Conservation (phyloP, 2,888 invertebrate species). For the Brachynemurus nebulosus region DNA sequence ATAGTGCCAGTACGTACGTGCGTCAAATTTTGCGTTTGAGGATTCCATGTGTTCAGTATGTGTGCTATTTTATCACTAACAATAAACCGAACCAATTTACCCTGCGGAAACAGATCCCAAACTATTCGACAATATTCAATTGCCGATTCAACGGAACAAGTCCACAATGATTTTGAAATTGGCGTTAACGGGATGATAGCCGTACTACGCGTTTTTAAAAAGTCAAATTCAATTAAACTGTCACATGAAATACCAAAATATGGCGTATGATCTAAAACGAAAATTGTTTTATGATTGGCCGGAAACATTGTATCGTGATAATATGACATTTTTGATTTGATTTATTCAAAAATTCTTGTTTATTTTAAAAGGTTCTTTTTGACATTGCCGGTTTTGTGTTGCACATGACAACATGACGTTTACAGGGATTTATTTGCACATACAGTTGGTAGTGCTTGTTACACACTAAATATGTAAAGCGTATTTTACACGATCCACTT, state of each 20-base stretch:
- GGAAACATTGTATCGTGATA: slow-evolving; percentile 41
- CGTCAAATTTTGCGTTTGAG: slow-evolving; percentile 69
- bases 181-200: slow-evolving; percentile 66
- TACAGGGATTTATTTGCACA: no score
- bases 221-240: slow-evolving; percentile 71
- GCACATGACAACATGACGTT: no score
- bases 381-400: no score
- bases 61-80: slow-evolving; percentile 78
- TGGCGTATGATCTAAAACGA: slow-evolving; percentile 88
- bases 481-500: no score
- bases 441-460: no score
- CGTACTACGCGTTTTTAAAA: slow-evolving; percentile 51
- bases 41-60: slow-evolving; percentile 72
- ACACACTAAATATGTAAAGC: no score
- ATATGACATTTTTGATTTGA: slow-evolving; percentile 14
- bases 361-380: no score
- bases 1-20: slow-evolving; percentile 72
- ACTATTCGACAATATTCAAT: slow-evolving; percentile 94
- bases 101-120: slow-evolving; percentile 91
- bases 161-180: slow-evolving; percentile 90
- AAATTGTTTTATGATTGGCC: slow-evolving; percentile 86
- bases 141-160: slow-evolving; percentile 86
- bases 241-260: slow-evolving; percentile 79
- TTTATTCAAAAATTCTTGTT: background rate
- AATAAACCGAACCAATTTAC: slow-evolving; percentile 76